These are phyloP conservation scores for Callionymus lyra DNA, from an alignment of 2,113 vertebrate genomes.

Conservation along the genomic window DNA sequence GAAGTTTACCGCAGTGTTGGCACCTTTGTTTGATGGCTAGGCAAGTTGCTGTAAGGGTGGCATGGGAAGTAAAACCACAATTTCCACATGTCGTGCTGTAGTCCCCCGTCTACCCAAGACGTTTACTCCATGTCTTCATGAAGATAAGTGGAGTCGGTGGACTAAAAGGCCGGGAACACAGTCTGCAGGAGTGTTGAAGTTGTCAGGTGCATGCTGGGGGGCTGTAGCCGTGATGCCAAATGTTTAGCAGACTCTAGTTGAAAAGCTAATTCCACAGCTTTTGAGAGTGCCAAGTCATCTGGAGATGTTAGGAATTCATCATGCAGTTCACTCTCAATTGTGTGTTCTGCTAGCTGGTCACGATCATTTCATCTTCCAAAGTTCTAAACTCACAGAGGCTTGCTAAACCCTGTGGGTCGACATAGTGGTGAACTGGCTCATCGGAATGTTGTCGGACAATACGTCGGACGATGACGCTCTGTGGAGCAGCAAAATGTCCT, in stretches of 20 bases:
- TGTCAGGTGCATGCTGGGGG: no score
- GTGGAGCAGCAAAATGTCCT: neutral
- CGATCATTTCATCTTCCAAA: neutral
- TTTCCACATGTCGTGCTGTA: neutral
- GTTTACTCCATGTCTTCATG: neutral
- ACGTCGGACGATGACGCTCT: no score
- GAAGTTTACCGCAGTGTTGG: neutral
- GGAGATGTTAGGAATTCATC: neutral
- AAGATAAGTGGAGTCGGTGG: neutral
- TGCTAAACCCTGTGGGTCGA: no score
- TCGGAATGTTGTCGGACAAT: no score
- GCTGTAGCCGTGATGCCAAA: neutral
- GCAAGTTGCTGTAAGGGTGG: neutral
- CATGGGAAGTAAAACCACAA: neutral
- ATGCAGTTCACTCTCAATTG: neutral
- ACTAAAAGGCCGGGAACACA: neutral
- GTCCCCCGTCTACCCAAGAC: neutral
- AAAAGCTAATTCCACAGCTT: no score
- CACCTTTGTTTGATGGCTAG: neutral
- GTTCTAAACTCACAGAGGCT: neutral
- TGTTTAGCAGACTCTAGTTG: neutral
- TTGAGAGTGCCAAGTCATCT: no score
- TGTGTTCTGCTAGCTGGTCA: neutral
- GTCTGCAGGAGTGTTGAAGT: neutral
- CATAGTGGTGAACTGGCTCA: neutral